Conservation (phyloP, 1,140 invertebrate species). For the Nebria ingens region DNA sequence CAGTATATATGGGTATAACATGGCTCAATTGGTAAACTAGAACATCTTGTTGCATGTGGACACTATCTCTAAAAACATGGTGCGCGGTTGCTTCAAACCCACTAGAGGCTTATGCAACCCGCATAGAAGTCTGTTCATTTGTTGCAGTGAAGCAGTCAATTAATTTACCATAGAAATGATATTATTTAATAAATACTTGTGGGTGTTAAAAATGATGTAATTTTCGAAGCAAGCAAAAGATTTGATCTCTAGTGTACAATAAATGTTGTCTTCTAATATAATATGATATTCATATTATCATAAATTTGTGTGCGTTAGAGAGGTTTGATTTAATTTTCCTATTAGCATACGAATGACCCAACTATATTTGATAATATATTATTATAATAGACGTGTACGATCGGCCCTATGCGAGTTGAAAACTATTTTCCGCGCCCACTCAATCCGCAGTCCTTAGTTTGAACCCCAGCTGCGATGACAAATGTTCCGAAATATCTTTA, state of each 20-base stretch:
- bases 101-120: too few relatives aligned
- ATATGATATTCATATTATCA: neutral
- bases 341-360: conserved; percentile 1
- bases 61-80: neutral
- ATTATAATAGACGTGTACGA: neutral
- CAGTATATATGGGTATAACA: neutral
- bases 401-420: neutral
- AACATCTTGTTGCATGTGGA: neutral
- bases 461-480: neutral
- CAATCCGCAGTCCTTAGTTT: neutral
- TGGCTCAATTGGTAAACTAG: neutral
- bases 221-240: neutral
- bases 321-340: conserved; percentile 1
- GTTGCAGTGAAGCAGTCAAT: neutral
- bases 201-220: neutral
- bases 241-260: neutral
- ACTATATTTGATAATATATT: conserved; percentile 6
- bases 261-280: neutral
- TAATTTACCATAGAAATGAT: neutral
- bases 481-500: neutral
- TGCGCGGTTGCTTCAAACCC: too few relatives aligned
- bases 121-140: neutral
- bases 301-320: neutral
- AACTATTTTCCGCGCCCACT: neutral
- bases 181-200: neutral